Evolutionary conservation across 2,888 invertebrate genomes (phyloP), one percentile per base, ranked within the genome.

Genomic region (Abrostola triplasia): DNA sequence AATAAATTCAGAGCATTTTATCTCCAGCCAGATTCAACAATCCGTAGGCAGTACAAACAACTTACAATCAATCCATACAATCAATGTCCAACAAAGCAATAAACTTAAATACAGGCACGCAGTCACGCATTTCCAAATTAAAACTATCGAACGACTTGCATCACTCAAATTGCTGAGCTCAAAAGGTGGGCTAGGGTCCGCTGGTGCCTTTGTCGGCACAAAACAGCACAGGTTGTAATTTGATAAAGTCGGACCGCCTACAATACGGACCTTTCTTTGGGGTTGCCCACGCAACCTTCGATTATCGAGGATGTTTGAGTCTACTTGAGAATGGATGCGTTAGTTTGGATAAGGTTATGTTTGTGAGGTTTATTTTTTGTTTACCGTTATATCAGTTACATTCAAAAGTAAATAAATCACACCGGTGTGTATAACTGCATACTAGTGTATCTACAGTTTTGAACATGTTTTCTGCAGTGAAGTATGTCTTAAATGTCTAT

Each of bases 161-260:
- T 77, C 72, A 80, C 75, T 75, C 67, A 80, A 77, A 77, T 80
- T 80, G 73, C 52, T 72, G 80, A 53, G 49, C 76, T 84, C 79
- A 74, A 86, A 89, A 86, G 88, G 86, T 87, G 87, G 87, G 79
- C 84, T 78, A 80, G 83, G 80, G 83, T 83, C 83, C 81, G 86
- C 84, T 86, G 85, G 84, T 69, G 81, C 86, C 93, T 94, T 94
- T 94, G 94, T 93, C 92, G 93, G 94, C 90, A 90, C 90, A 90
- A 91, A 92, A 93, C 91, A 89, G 92, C 91, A 89, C 90, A 92
- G 91, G 92, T 91, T 92, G 93, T 94, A 94, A 94, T 94, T 94
- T 94, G 93, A 94, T 94, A 94, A 93, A 93, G 91, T 90, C 86
- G 88, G 84, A 87, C 91, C 94, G 93, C 94, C 94, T 93, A 91